These are phyloP conservation scores for Colinus virginianus DNA, from an alignment of 2,113 vertebrate species.

Conservation along the genomic window DNA sequence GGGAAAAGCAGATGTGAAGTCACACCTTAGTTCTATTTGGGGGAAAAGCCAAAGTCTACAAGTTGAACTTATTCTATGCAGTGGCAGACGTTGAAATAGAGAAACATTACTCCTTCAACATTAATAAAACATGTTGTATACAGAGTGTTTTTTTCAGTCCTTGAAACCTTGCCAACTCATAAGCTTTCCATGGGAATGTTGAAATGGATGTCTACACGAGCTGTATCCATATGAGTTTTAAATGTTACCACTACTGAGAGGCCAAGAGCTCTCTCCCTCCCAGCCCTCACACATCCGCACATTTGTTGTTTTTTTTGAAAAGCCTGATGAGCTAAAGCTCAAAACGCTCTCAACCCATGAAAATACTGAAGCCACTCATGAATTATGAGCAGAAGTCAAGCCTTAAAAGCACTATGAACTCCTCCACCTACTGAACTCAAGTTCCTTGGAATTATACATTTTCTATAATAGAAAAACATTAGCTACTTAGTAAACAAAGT, in stretches of 20 bases:
- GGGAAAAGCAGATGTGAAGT: constrained; percentile 40
- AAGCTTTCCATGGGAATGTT: constrained; percentile 53
- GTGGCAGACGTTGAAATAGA: constrained; percentile 33
- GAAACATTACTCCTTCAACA: constrained; percentile 48
- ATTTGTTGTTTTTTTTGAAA: neutral
- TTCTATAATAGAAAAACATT: neutral
- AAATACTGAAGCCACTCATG: neutral
- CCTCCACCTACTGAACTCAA: neutral
- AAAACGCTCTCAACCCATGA: neutral
- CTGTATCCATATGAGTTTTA: constrained; percentile 41
- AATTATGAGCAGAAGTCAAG: neutral
- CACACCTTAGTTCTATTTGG: constrained; percentile 7
- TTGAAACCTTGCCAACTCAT: constrained; percentile 56
- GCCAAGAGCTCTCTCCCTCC: neutral
- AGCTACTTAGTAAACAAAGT: neutral
- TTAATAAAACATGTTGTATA: constrained; percentile 62
- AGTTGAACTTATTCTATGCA: neutral
- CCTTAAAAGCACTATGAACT: neutral
- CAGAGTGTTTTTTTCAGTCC: constrained; percentile 1
- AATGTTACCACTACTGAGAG: constrained; percentile 36
- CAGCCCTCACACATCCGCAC: neutral
- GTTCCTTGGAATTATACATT: neutral
- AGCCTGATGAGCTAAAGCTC: neutral
- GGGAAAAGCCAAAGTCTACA: neutral
- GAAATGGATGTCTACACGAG: constrained; percentile 57